These are phyloP conservation scores for Sclerurus mexicanus DNA, from an alignment of 2,113 vertebrate genomes.

Conservation along the genomic window DNA sequence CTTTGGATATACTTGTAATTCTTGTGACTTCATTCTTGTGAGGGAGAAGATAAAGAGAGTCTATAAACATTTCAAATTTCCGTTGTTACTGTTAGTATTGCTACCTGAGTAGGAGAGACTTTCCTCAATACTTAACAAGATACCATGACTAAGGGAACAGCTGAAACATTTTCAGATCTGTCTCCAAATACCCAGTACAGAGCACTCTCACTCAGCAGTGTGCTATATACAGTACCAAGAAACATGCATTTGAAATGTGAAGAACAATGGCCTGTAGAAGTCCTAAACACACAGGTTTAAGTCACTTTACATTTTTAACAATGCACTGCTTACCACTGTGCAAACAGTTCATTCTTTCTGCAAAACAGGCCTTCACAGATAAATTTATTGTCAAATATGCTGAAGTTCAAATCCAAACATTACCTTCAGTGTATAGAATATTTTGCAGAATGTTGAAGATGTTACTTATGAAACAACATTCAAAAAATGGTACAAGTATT, in stretches of 20 bases:
- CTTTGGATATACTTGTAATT: background rate
- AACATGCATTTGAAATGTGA: background rate
- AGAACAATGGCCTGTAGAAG: background rate
- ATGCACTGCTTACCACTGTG: background rate
- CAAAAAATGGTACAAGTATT: background rate
- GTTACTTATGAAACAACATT: background rate
- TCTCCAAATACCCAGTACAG: background rate
- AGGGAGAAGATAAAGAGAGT: background rate
- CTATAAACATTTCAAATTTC: background rate
- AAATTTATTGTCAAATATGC: background rate
- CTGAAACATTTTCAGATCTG: background rate
- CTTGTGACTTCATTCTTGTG: background rate
- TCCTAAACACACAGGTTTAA: background rate
- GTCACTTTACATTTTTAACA: background rate
- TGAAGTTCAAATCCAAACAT: background rate
- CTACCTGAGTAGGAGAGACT: background rate
- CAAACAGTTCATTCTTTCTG: background rate
- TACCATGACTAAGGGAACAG: background rate
- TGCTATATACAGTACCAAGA: background rate
- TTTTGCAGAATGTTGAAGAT: background rate
- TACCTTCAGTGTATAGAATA: background rate
- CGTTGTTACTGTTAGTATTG: background rate
- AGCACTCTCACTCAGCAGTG: background rate
- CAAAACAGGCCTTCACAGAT: background rate
- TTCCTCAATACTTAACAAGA: background rate